These are phyloP conservation scores for Noctua pronuba DNA, from an alignment of 2,888 invertebrate species.

Conservation along the genomic window DNA sequence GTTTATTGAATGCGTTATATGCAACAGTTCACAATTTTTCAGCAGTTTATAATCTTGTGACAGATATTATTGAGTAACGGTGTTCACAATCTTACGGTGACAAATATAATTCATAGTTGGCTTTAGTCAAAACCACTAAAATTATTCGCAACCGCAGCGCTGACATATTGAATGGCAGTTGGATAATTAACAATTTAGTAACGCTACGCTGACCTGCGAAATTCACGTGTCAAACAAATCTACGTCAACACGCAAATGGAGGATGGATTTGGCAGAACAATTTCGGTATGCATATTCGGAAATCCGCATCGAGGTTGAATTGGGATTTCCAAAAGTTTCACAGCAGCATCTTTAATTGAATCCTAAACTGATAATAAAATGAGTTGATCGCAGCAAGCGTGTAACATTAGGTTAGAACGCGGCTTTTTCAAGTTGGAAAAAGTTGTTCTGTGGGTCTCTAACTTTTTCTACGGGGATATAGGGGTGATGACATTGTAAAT, in stretches of 20 bases:
- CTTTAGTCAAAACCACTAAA: neutral
- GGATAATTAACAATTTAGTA: neutral
- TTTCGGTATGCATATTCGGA: neutral
- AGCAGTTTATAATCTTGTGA: too few relatives aligned
- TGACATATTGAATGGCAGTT: neutral
- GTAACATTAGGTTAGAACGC: neutral
- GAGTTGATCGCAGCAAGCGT: neutral
- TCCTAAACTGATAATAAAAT: neutral
- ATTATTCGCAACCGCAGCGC: neutral
- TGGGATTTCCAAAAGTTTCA: conserved; percentile 8
- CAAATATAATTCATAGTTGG: neutral
- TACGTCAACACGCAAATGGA: conserved; percentile 8
- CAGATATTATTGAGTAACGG: neutral
- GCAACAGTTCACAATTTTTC: too few relatives aligned
- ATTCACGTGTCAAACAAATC: conserved; percentile 8
- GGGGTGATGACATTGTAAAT: neutral
- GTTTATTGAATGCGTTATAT: too few relatives aligned
- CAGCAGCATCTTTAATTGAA: neutral
- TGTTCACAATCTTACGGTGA: neutral
- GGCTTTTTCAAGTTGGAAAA: neutral
- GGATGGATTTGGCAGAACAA: neutral
- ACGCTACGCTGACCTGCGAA: neutral
- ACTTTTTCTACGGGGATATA: neutral
- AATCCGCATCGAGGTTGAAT: neutral
- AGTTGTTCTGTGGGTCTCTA: neutral